Evolutionary conservation across 1,140 invertebrate genomes (phyloP).

Genomic region (Antheraea mylitta): DNA sequence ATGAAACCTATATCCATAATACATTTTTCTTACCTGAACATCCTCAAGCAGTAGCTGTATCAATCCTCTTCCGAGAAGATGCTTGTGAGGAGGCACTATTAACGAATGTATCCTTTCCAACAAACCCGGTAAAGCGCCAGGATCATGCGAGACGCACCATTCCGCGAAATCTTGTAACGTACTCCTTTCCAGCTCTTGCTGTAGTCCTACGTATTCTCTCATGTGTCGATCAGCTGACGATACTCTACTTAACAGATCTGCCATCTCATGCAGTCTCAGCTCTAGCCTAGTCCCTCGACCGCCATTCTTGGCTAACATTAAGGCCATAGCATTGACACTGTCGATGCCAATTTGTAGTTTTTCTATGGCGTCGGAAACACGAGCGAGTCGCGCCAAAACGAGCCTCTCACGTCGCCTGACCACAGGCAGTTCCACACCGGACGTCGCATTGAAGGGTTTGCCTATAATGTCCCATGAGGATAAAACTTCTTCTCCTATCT

Average conservation of each 20-base stretch:
- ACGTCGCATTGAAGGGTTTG: slow-evolving; percentile 72
- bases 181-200: slow-evolving; percentile 79
- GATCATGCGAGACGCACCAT: slow-evolving; percentile 82
- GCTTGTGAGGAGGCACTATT: too few relatives aligned
- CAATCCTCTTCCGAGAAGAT: too few relatives aligned
- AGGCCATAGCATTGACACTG: slow-evolving; percentile 45
- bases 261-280: slow-evolving; percentile 79
- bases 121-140: slow-evolving; percentile 81
- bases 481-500: slow-evolving; percentile 79
- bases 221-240: slow-evolving; percentile 79
- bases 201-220: slow-evolving; percentile 74
- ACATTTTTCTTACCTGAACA: too few relatives aligned
- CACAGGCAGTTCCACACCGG: slow-evolving; percentile 80
- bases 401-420: slow-evolving; percentile 78
- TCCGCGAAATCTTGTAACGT: slow-evolving; percentile 85
- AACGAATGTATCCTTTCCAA: slow-evolving; percentile 64
- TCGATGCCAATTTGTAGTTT: slow-evolving; percentile 47
- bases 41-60: too few relatives aligned
- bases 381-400: slow-evolving; percentile 72
- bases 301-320: slow-evolving; percentile 63
- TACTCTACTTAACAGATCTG: slow-evolving; percentile 80
- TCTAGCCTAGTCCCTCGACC: slow-evolving; percentile 74
- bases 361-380: slow-evolving; percentile 69
- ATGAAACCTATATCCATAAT: too few relatives aligned
- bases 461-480: slow-evolving; percentile 82